Evolutionary conservation across 2,113 vertebrate genomes (phyloP).

Genomic region (Apodemus speciosus): DNA sequence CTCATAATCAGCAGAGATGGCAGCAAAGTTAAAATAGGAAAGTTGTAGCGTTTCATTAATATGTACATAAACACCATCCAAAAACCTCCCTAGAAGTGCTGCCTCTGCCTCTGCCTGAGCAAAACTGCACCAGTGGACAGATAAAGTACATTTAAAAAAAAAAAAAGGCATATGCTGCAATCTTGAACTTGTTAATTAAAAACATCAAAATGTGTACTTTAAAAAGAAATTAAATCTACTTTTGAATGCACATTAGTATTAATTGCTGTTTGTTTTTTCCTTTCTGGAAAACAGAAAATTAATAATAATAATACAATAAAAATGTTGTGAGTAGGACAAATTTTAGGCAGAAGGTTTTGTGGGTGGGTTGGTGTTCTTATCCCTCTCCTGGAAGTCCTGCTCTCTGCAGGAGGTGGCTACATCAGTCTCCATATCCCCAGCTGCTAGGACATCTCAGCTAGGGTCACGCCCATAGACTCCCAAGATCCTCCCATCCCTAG

Average conservation of each 20-base stretch:
- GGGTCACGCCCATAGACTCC: no score
- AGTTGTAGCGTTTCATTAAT: constrained; percentile 62
- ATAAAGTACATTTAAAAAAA: constrained; percentile 35
- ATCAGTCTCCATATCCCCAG: no score
- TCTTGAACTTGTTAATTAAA: constrained; percentile 58
- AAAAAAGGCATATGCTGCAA: constrained; percentile 14
- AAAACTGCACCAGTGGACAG: constrained; percentile 10
- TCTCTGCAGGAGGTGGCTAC: no score
- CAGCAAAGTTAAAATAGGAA: constrained; percentile 62
- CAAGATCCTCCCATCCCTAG: no score
- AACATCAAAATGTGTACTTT: constrained; percentile 43
- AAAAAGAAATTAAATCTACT: constrained; percentile 37
- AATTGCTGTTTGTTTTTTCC: constrained; percentile 27
- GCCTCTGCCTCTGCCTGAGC: constrained; percentile 67
- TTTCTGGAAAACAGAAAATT: constrained; percentile 24
- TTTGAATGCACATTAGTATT: constrained; percentile 14
- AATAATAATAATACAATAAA: background rate
- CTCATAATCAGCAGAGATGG: constrained; percentile 66
- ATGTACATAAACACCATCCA: constrained; percentile 2
- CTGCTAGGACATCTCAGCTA: no score
- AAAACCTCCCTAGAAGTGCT: constrained; percentile 25
- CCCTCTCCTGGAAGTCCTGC: no score
- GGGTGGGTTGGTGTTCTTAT: no score
- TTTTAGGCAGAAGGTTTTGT: no score
- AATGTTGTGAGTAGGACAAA: background rate